Percentiles rank a stretch among this genome's conserved stretches.
Evolutionary conservation across 2,797 vertebrate species (phyloP).

Genomic region (Leuciscus waleckii): DNA sequence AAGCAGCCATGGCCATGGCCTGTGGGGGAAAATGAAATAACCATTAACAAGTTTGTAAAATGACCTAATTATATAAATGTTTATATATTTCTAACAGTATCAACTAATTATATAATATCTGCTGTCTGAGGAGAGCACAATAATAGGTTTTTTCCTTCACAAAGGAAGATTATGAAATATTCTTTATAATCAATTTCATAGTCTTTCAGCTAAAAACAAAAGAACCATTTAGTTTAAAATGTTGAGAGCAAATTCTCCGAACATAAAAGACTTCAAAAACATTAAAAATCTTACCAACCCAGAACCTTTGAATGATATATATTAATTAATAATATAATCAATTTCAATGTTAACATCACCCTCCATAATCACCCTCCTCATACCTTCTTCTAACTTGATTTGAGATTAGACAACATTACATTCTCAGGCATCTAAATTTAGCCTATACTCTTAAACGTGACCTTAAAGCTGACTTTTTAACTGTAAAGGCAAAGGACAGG

Average conservation of each 20-base stretch:
- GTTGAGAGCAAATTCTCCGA: neutral
- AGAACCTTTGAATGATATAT: neutral
- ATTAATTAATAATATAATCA: neutral
- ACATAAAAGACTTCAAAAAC: neutral
- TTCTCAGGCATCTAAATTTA: neutral
- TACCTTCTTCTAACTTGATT: neutral
- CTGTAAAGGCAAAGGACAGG: constrained; percentile 20
- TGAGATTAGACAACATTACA: neutral
- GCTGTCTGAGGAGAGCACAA: neutral
- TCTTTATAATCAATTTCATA: neutral
- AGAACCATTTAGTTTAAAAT: constrained; percentile 19
- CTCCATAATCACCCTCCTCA: neutral
- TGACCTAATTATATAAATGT: neutral
- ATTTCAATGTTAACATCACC: neutral
- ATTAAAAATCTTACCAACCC: neutral
- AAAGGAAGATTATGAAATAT: neutral
- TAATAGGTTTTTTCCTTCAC: neutral
- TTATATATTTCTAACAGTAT: neutral
- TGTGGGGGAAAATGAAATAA: constrained; percentile 46
- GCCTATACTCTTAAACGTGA: constrained; percentile 9
- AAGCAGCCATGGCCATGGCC: constrained; percentile 77
- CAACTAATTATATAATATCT: constrained; percentile 5
- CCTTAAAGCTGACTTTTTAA: constrained; percentile 14
- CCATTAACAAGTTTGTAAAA: neutral
- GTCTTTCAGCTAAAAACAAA: constrained; percentile 4